Evolutionary conservation across 2,888 invertebrate genomes (phyloP).

Genomic region (Kuschelorhynchus macadamiae): DNA sequence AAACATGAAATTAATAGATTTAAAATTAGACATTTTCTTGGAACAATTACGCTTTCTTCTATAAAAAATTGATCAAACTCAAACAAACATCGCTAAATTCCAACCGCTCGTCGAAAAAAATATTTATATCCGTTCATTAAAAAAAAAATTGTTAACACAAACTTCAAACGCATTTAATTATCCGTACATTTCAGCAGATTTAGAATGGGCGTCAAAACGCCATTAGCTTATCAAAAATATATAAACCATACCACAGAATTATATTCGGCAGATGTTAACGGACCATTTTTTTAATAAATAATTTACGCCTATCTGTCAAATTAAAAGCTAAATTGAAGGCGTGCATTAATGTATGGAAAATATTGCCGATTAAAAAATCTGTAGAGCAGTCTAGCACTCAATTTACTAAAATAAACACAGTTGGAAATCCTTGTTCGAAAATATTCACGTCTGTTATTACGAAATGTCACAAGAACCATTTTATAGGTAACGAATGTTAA

Average conservation of each 20-base stretch:
- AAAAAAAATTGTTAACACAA: neutral
- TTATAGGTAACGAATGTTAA: slow-evolving; percentile 16
- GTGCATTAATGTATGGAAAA: slow-evolving; percentile 18
- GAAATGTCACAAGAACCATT: slow-evolving; percentile 19
- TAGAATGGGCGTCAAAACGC: slow-evolving; percentile 1
- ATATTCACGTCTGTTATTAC: slow-evolving; percentile 14
- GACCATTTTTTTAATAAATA: slow-evolving; percentile 19
- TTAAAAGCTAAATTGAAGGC: slow-evolving; percentile 1
- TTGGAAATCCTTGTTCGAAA: slow-evolving; percentile 15
- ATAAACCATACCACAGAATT: slow-evolving; percentile 4
- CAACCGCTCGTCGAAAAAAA: too few species aligned
- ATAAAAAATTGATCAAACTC: too few species aligned
- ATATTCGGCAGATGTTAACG: slow-evolving; percentile 1
- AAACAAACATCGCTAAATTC: too few species aligned
- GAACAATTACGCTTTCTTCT: too few species aligned
- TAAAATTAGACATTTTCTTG: too few species aligned
- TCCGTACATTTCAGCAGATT: neutral
- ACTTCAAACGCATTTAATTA: neutral
- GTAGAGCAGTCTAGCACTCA: slow-evolving; percentile 20
- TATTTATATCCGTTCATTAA: neutral
- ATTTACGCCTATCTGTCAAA: slow-evolving; percentile 23
- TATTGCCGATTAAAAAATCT: slow-evolving; percentile 30
- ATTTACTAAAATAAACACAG: slow-evolving; percentile 32
- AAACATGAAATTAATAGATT: too few species aligned
- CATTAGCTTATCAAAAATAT: slow-evolving; percentile 1